Evolutionary conservation across 2,113 vertebrate species (phyloP).

Genomic region (Kobus ellipsiprymnus): DNA sequence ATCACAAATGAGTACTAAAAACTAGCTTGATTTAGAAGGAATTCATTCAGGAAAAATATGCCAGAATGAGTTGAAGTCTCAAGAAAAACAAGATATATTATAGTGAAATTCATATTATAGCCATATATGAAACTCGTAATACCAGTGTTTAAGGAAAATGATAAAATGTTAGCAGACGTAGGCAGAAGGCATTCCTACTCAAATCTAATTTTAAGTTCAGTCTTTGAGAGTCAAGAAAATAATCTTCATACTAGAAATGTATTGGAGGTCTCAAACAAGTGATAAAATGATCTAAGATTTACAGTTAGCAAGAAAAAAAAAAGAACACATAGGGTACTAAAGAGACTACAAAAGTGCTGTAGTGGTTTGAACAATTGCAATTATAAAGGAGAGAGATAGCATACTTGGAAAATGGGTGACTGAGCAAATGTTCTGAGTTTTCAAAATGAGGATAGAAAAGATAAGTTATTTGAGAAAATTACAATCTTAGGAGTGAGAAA

Average conservation of each 20-base stretch:
- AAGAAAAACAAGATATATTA: neutral
- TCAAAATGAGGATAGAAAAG: neutral
- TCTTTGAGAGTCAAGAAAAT: neutral
- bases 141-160: neutral
- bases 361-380: neutral
- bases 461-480: conserved; percentile 26
- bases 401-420: neutral
- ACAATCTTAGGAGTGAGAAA: neutral
- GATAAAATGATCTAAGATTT: conserved; percentile 21
- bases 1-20: neutral
- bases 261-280: neutral
- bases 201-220: conserved; percentile 17
- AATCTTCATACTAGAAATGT: conserved; percentile 24
- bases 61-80: neutral
- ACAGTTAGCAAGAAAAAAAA: neutral
- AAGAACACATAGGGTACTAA: neutral
- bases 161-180: neutral
- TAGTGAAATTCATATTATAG: neutral
- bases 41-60: neutral
- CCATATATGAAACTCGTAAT: neutral
- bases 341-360: neutral
- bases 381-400: neutral
- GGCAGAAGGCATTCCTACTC: neutral
- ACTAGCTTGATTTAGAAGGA: neutral
- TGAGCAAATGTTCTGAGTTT: neutral